Percentiles rank a stretch among this genome's conserved stretches.
Evolutionary conservation across 2,888 invertebrate species (phyloP).

Genomic region (Chironomus tentans): DNA sequence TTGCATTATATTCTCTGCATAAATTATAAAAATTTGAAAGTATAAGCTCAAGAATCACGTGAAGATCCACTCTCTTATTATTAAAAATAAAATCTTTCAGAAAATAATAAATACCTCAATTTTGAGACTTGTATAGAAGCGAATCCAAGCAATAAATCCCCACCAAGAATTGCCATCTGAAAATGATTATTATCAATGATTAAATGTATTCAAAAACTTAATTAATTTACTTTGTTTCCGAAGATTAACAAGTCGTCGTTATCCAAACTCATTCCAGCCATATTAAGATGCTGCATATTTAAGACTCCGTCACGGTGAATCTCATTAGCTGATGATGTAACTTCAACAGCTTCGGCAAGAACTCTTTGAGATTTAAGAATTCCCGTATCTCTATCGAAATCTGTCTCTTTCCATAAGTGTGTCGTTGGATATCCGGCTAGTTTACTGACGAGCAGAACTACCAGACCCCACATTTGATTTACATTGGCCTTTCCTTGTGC

Average conservation of each 20-base stretch:
- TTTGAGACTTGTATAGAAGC: conserved; percentile 72
- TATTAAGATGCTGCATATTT: conserved; percentile 13
- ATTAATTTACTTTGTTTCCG: conserved; percentile 7
- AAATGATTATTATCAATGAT: background rate
- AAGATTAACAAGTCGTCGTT: background rate
- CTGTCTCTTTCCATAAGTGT: conserved; percentile 39
- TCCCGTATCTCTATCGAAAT: conserved; percentile 75
- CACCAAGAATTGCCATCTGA: conserved; percentile 73
- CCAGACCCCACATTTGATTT: conserved; percentile 89
- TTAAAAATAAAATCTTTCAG: background rate
- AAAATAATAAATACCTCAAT: conserved; percentile 42
- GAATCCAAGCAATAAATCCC: conserved; percentile 75
- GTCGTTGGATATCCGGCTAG: conserved; percentile 76
- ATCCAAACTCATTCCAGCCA: background rate
- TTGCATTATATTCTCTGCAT: conserved; percentile 4
- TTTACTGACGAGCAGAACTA: conserved; percentile 83
- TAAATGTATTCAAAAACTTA: background rate
- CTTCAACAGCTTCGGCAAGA: conserved; percentile 88
- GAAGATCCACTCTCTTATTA: background rate
- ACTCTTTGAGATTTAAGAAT: conserved; percentile 77
- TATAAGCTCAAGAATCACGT: background rate
- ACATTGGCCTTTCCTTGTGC: conserved; percentile 54
- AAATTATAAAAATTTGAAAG: background rate
- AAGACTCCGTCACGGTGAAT: conserved; percentile 13
- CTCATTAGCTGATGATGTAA: conserved; percentile 84